Conservation (phyloP, 2,113 vertebrate species). For the Hippocampus abdominalis region DNA sequence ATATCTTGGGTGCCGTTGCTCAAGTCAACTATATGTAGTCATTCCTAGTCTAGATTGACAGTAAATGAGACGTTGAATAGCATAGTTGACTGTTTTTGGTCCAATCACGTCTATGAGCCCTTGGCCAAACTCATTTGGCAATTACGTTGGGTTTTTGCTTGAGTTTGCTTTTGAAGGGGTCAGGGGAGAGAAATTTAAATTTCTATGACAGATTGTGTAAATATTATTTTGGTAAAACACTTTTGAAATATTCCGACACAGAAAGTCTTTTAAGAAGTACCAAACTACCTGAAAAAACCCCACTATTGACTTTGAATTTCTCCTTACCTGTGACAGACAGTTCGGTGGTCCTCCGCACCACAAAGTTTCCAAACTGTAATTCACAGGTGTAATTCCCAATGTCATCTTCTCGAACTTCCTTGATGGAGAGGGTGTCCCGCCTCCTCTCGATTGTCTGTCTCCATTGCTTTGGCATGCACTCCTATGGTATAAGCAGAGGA, state of each 20-base stretch:
- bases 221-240: no score
- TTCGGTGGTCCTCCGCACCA: constrained; percentile 93
- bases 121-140: no score
- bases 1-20: no score
- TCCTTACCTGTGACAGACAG: constrained; percentile 93
- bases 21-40: no score
- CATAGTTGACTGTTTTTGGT: no score
- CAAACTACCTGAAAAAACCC: neutral
- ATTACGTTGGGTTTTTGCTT: no score
- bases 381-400: constrained; percentile 99
- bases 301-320: neutral
- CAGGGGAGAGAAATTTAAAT: no score
- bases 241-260: neutral
- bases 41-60: no score
- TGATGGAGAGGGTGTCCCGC: constrained; percentile 85
- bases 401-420: constrained; percentile 94
- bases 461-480: constrained; percentile 91
- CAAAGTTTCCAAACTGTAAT: constrained; percentile 89
- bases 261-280: neutral
- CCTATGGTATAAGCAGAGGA: constrained; percentile 64
- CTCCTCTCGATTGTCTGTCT: constrained; percentile 84
- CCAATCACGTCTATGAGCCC: no score
- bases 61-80: no score
- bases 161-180: no score
- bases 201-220: no score